phyloP scores from a whole-genome alignment of 2,888 invertebrate species.

The Anaspis maculata region DNA sequence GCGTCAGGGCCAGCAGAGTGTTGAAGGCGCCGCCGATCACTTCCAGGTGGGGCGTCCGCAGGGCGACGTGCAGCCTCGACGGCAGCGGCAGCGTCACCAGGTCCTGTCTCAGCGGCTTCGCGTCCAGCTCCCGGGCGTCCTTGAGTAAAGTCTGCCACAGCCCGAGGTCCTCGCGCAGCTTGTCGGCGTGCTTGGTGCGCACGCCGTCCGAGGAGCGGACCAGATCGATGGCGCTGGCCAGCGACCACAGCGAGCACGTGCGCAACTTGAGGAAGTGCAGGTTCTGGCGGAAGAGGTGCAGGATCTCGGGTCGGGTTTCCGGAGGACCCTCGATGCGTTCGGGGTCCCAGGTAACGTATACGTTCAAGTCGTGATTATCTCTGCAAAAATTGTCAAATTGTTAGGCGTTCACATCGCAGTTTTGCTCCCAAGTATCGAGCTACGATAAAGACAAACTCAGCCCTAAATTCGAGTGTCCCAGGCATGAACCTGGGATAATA shows the following conservation, averaged over 20 bases:
- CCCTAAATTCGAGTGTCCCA: too few species aligned
- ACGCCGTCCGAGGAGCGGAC: constrained; percentile 30
- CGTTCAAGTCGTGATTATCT: constrained; percentile 72
- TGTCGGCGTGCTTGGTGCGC: background rate
- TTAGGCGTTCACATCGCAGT: too few species aligned
- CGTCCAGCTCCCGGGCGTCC: background rate
- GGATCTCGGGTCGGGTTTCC: constrained; percentile 36
- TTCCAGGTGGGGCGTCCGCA: constrained; percentile 29
- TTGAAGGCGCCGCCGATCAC: constrained; percentile 29
- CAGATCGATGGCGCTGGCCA: constrained; percentile 29
- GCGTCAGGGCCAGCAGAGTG: constrained; percentile 24
- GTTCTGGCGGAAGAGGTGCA: constrained; percentile 31
- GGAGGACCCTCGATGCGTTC: constrained; percentile 38
- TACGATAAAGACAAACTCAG: too few species aligned
- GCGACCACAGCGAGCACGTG: constrained; percentile 26
- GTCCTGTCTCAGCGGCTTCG: constrained; percentile 23
- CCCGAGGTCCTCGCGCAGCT: background rate
- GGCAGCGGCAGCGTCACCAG: constrained; percentile 32
- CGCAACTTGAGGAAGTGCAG: constrained; percentile 32
- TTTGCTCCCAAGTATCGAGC: too few species aligned
- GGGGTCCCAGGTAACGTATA: constrained; percentile 64
- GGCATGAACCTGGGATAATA: too few species aligned
- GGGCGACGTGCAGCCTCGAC: constrained; percentile 31
- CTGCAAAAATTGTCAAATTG: too few species aligned
- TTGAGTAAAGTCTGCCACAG: background rate